Conservation (phyloP, 2,797 vertebrate species). For the Xenops minutus region DNA sequence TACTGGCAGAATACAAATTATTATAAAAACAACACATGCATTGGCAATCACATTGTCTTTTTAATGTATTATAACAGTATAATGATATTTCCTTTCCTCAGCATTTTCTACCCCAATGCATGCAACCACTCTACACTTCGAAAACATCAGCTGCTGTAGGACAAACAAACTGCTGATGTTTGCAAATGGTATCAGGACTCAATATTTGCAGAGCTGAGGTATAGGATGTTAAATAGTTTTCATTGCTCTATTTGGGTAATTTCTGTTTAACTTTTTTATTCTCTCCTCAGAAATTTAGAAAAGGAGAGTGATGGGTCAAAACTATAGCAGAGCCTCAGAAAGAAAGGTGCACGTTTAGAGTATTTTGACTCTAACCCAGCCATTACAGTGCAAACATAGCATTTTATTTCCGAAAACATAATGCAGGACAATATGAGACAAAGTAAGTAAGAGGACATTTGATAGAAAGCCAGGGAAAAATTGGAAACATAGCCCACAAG, state of each 20-base stretch:
- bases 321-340: neutral
- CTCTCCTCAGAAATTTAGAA: neutral
- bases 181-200: neutral
- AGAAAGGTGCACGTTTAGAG: neutral
- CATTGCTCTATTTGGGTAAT: neutral
- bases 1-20: neutral
- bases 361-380: neutral
- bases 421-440: neutral
- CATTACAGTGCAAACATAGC: neutral
- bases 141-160: neutral
- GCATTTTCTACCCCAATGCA: neutral
- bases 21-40: neutral
- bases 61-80: neutral
- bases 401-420: conserved; percentile 1
- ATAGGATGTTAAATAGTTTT: neutral
- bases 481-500: neutral
- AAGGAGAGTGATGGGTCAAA: neutral
- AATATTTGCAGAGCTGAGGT: neutral
- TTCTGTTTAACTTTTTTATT: neutral
- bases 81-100: neutral
- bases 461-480: neutral
- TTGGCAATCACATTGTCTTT: neutral
- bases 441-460: neutral
- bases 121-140: neutral
- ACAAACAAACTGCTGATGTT: neutral